Base-by-base conservation (phyloP, 2,888 invertebrate species). In the Coleophora flavipennella region DNA sequence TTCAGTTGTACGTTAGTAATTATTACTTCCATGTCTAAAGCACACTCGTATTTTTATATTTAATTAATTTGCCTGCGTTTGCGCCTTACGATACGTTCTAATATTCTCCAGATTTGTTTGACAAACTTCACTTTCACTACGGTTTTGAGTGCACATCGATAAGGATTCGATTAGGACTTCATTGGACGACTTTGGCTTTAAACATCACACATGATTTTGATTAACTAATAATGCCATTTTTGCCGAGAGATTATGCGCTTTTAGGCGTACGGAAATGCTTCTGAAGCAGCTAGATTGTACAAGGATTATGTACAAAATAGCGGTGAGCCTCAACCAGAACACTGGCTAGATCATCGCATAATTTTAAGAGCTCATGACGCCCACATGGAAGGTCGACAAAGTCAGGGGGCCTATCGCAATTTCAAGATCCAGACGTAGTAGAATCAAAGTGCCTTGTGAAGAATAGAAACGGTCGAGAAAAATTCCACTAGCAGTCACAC, bases 361-460 rank as follows among this genome's bases (percentile, higher is more conserved):
- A 36, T 40, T 36, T 36, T 33, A 20, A 26, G 41, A 33, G 36
- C 37, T 9, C 34, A 37, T 41, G 33, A 35, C 25, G 10, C 29
- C 8, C 8, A 29, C 3, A 29, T 29, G 29, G 29, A 31, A 31
- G 35, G 41, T 31, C 41, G 35, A 31, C 31, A 31, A 41, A 11
- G 34, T 29, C 11, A 35, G 11, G 14, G 35, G 31, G 29, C 29
- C 38, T 7, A 34, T 35, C 35, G n/a, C 26, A 35, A 28, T 28
- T 34, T 7, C 20, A 26, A 34, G 41, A 34, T 12, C 34, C 34
- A 9, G 14, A 34, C 14, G 3, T 2, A 8, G 10, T 10, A 3
- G 34, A 34, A 34, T 13, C 9, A 9, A 20, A 13, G 14, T n/a
- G n/a, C n/a, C n/a, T n/a, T n/a, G n/a, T n/a, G n/a, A n/a, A n/a